Conservation (phyloP, 2,113 vertebrate genomes). For the Heptranchias perlo region DNA sequence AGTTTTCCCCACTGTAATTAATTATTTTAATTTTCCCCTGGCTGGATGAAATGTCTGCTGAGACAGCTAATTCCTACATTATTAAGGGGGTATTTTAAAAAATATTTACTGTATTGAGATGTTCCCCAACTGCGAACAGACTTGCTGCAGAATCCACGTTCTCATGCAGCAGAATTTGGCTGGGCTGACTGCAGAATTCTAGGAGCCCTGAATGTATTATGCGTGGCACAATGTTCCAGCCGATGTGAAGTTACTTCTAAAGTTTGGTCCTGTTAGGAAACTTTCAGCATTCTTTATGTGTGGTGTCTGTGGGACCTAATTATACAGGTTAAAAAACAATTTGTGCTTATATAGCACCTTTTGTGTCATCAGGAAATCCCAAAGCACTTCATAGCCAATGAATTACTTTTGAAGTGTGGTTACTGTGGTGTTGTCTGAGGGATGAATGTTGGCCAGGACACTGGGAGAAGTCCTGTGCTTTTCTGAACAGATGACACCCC, state of each 20-base stretch:
- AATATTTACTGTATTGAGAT: background rate
- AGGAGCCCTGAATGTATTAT: background rate
- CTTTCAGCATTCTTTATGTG: background rate
- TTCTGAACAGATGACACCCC: background rate
- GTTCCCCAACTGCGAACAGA: background rate
- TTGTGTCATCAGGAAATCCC: background rate
- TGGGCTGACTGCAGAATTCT: background rate
- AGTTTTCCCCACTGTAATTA: background rate
- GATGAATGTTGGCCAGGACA: background rate
- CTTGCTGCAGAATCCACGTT: background rate
- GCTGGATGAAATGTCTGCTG: background rate
- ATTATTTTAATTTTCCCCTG: background rate
- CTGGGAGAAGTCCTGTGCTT: background rate
- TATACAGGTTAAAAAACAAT: background rate
- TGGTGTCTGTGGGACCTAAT: background rate
- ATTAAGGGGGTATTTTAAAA: background rate
- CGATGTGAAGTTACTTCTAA: background rate
- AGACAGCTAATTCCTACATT: background rate
- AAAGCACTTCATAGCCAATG: background rate
- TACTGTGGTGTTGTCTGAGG: background rate
- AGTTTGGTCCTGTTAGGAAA: background rate
- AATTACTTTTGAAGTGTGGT: background rate
- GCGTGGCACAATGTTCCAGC: background rate
- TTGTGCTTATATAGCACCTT: background rate
- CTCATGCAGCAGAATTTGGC: background rate